Base-by-base conservation (phyloP, 2,888 invertebrate species). In the Uloborus plumipes region DNA sequence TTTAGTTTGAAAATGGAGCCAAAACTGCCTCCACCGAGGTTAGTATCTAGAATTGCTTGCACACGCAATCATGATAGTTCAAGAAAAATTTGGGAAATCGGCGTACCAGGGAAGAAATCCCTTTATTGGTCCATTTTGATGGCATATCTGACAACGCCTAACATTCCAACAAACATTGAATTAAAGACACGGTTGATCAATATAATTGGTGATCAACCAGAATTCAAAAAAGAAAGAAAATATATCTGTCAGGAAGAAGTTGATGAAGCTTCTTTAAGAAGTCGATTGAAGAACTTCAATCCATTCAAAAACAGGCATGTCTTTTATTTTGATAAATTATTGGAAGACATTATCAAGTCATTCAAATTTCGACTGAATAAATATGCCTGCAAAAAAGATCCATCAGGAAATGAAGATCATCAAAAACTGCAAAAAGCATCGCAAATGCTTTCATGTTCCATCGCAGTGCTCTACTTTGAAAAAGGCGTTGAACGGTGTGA, bases 291-390 rank as follows among this genome's bases (percentile, higher is more conserved):
- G 11, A 59, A 59, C 6, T 59, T 59, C 11, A 59, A 59, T 59
- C 22, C 59, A 2, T 59, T 59, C 59, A 59, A 20, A 26, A 59
- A 59, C 59, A 59, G 59, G 20, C 20, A 59, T 20, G 59, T 59
- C 18, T 59, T 20, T 20, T 59, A 22, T 59, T 20, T 9, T 20
- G 59, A 20, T 20, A 26, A 59, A 20, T 0, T 22, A 59, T 6
- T 59, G 3, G 4, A 3, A 22, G 20, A 59, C 18, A 20, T 59
- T 14, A 0, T 59, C 14, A 59, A 0, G 18, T 2, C 15, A 59
- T 59, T 59, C 18, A 59, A 59, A 20, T 26, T 4, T 4, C 18
- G 22, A 20, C 20, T 59, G 22, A 59, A 20, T 6, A 20, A 59
- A 59, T 59, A 9, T 20, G 4, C n/a, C n/a, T 22, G 18, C 6